Conservation (phyloP, 2,888 invertebrate species). For the Polydrusus pterygomalis region DNA sequence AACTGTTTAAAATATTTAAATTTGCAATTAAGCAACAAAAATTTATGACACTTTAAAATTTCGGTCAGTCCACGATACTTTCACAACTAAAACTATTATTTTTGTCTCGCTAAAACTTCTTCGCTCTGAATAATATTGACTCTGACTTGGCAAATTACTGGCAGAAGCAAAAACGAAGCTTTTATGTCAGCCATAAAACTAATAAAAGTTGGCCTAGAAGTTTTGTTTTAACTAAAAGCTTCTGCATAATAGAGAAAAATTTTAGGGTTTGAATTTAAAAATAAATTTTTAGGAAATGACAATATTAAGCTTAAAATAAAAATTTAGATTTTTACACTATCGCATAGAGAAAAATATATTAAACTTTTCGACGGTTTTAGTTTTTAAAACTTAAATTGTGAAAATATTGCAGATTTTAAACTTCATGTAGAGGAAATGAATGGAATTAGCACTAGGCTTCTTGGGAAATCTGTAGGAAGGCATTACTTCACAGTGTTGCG, state of each 20-base stretch:
- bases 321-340: no score
- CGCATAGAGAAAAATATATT: no score
- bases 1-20: not conserved
- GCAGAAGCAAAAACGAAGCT: slow-evolving; percentile 9
- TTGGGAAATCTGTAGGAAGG: no score
- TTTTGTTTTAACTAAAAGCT: slow-evolving; percentile 33
- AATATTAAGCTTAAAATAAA: not conserved
- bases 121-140: slow-evolving; percentile 19
- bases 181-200: slow-evolving; percentile 30
- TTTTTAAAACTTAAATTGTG: no score
- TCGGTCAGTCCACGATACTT: not conserved
- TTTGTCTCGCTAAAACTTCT: not conserved
- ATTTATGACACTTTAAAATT: not conserved
- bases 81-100: slow-evolving; percentile 12
- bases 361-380: no score
- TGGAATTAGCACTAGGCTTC: no score
- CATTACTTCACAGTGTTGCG: no score
- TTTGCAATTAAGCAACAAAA: not conserved
- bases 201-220: slow-evolving; percentile 29
- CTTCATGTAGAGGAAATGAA: no score
- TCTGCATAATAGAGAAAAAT: slow-evolving; percentile 24
- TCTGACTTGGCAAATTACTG: slow-evolving; percentile 19
- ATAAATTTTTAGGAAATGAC: not conserved
- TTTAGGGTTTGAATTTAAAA: not conserved
- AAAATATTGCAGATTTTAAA: no score